Conservation (phyloP, 2,797 vertebrate species). For the Cephalopachus bancanus region DNA sequence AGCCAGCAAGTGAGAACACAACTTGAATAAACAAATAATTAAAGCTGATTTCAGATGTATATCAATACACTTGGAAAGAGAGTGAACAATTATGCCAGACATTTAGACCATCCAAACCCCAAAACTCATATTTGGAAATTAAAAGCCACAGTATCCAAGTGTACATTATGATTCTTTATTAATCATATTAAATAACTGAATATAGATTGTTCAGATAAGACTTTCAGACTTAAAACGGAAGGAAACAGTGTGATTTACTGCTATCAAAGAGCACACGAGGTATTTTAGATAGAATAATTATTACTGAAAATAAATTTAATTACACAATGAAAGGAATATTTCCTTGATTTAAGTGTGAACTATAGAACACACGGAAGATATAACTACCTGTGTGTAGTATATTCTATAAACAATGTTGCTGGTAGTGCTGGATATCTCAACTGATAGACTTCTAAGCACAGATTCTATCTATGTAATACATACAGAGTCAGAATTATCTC, state of each 20-base stretch:
- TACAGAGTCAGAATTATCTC: constrained; percentile 17
- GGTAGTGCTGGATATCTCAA: constrained; percentile 2
- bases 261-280: constrained; percentile 2
- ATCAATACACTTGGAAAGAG: neutral
- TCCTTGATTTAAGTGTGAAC: constrained; percentile 29
- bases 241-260: constrained; percentile 53
- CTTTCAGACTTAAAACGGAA: constrained; percentile 4
- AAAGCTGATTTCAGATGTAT: constrained; percentile 53
- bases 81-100: constrained; percentile 37
- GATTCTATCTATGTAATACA: neutral
- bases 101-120: constrained; percentile 24
- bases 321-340: constrained; percentile 1
- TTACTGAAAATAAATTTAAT: constrained; percentile 34
- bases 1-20: constrained; percentile 21
- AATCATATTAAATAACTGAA: neutral
- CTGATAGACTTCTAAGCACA: neutral
- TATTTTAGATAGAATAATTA: constrained; percentile 33
- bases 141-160: constrained; percentile 44
- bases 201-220: constrained; percentile 18
- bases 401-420: neutral
- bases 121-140: constrained; percentile 64
- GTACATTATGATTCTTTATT: neutral
- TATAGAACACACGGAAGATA: neutral
- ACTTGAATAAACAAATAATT: constrained; percentile 53
- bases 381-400: neutral